Conservation (phyloP, 2,113 vertebrate genomes). For the Leptobrachium leishanense region DNA sequence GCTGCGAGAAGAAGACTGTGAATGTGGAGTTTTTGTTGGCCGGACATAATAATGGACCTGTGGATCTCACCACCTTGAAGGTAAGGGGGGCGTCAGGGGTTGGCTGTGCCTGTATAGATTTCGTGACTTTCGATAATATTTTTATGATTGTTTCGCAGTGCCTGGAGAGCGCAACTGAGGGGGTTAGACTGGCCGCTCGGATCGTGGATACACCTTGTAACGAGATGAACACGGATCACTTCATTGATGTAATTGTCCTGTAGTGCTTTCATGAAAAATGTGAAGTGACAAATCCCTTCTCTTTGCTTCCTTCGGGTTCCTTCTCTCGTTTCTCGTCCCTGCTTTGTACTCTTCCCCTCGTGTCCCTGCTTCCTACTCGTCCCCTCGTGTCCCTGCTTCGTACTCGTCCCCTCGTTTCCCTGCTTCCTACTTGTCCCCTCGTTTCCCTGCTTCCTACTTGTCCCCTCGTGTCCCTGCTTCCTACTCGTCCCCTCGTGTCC, state of each 20-base stretch:
- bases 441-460: no score
- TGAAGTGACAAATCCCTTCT: no score
- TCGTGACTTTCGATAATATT: neutral
- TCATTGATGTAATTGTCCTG: constrained; percentile 76
- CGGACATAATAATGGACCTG: constrained; percentile 77
- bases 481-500: no score
- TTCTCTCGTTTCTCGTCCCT: no score
- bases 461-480: no score
- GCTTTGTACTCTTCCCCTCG: no score
- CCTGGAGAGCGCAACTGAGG: constrained; percentile 81
- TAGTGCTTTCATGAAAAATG: no score
- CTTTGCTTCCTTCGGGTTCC: no score
- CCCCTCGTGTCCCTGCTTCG: no score
- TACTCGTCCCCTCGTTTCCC: no score
- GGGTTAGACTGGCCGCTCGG: constrained; percentile 88
- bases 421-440: no score
- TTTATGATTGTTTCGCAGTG: constrained; percentile 67
- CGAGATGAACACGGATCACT: constrained; percentile 93
- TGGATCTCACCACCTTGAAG: constrained; percentile 78
- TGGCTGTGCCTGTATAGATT: neutral
- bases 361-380: no score
- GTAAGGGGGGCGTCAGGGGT: constrained; percentile 60
- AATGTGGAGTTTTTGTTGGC: constrained; percentile 84
- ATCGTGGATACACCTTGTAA: constrained; percentile 95
- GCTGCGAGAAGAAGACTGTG: constrained; percentile 83